These are phyloP conservation scores for Telmatochromis bifrenatus DNA, from an alignment of 2,113 vertebrate species.

Conservation along the genomic window DNA sequence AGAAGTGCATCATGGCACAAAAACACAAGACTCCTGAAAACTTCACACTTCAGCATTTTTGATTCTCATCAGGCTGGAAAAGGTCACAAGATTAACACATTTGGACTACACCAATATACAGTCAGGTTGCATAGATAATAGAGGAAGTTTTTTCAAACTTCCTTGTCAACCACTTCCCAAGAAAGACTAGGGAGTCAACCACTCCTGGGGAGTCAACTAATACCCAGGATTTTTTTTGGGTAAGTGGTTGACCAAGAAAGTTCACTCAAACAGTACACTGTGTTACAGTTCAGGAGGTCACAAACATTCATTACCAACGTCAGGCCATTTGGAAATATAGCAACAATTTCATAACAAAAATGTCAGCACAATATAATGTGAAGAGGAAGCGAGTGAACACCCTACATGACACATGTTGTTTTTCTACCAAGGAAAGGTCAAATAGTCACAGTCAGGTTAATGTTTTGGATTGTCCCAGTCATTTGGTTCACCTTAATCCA, in stretches of 20 bases:
- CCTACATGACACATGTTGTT: background rate
- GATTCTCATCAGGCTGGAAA: background rate
- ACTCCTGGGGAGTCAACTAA: background rate
- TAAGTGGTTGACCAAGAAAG: background rate
- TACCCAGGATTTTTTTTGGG: fast-evolving
- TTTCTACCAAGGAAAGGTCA: background rate
- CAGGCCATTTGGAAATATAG: background rate
- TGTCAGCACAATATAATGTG: background rate
- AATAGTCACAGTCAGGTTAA: fast-evolving
- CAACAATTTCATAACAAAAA: background rate
- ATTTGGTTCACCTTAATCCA: background rate
- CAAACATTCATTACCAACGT: background rate
- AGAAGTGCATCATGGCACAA: background rate
- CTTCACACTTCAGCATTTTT: background rate
- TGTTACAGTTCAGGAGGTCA: background rate
- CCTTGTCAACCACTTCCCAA: background rate
- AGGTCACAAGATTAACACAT: background rate
- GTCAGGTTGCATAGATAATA: background rate
- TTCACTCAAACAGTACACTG: background rate
- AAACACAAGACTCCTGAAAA: background rate
- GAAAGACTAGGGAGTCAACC: background rate
- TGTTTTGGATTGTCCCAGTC: background rate
- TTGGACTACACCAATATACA: background rate
- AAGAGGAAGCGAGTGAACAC: background rate
- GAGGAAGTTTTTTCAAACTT: background rate